Evolutionary conservation across 2,113 vertebrate species (phyloP).

Genomic region (Chamaea fasciata): DNA sequence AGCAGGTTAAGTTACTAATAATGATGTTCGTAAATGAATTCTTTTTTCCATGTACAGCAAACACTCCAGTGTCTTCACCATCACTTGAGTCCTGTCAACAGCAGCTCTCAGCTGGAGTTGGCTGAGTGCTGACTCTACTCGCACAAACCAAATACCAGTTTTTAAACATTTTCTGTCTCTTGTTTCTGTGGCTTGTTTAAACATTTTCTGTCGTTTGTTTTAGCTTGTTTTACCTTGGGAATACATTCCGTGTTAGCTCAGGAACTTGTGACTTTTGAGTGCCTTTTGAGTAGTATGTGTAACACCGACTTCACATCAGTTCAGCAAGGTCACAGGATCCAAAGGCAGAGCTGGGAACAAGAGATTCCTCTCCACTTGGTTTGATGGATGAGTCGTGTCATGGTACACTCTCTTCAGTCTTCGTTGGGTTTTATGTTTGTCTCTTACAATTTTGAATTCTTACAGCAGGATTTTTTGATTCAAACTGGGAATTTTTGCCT

Average conservation of each 20-base stretch:
- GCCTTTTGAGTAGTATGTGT: conserved; percentile 64
- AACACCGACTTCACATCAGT: conserved; percentile 23
- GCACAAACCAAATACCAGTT: conserved; percentile 23
- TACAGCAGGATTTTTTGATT: not conserved
- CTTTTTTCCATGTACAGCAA: not conserved
- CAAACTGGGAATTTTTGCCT: not conserved
- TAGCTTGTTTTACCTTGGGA: conserved; percentile 11
- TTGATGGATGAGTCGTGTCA: not conserved
- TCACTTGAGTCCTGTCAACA: not conserved
- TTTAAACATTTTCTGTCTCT: not conserved
- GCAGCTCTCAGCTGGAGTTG: not conserved
- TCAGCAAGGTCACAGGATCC: conserved; percentile 44
- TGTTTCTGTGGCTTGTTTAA: not conserved
- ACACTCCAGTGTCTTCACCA: not conserved
- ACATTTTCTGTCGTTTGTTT: not conserved
- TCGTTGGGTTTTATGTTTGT: not conserved
- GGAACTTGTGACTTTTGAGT: conserved; percentile 71
- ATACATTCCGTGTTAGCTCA: conserved; percentile 62
- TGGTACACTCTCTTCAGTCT: not conserved
- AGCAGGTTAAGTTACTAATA: not conserved
- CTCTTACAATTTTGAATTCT: not conserved
- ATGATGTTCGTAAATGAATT: not conserved
- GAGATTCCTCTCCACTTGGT: conserved; percentile 15
- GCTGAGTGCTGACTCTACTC: not conserved
- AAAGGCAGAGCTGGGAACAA: conserved; percentile 35